These are phyloP conservation scores for Jordanella pulchra DNA, from an alignment of 2,797 vertebrate genomes.

Conservation along the genomic window DNA sequence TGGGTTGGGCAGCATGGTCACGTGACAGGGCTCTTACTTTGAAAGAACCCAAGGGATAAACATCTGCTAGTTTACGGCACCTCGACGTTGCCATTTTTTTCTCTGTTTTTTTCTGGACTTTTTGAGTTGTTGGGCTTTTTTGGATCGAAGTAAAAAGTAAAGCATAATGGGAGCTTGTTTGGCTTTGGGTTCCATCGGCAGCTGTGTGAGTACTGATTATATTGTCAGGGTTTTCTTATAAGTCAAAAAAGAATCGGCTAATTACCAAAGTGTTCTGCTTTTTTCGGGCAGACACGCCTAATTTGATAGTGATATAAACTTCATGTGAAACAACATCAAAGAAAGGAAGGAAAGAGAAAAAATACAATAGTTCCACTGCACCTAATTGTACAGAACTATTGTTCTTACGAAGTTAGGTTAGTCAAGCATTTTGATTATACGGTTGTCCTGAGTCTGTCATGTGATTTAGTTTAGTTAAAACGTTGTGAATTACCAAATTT, in stretches of 20 bases:
- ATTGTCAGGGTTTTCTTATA: background rate
- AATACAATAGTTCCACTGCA: no score
- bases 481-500: no score
- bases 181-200: conserved; percentile 86
- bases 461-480: background rate
- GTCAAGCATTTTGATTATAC: background rate
- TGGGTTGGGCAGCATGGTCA: background rate
- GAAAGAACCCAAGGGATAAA: accelerated
- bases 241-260: background rate
- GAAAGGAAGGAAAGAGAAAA: background rate
- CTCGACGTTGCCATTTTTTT: conserved; percentile 16
- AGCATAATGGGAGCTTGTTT: conserved; percentile 88
- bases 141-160: background rate
- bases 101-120: conserved; percentile 49
- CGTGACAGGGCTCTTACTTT: conserved; percentile 33
- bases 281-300: background rate
- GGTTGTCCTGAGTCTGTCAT: background rate
- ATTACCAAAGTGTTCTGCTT: background rate
- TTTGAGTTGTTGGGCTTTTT: background rate
- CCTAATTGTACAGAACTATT: background rate
- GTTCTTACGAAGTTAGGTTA: background rate
- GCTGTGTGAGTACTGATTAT: conserved; percentile 85
- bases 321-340: background rate
- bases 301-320: background rate
- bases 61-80: accelerated